phyloP scores from a whole-genome alignment of 2,888 invertebrate species.

The Sarcophaga variegata region DNA sequence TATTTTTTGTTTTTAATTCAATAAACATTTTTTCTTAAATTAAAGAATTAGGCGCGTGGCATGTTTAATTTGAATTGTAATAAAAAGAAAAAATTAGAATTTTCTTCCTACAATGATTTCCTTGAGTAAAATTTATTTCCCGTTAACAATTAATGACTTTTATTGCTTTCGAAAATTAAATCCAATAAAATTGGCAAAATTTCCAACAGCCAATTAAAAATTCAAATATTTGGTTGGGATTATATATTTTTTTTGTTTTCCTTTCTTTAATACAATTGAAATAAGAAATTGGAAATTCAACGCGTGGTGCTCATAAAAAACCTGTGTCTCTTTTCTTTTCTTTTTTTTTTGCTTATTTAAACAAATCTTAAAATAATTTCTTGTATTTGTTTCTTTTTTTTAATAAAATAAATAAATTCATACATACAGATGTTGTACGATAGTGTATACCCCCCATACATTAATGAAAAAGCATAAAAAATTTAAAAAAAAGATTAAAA shows the following conservation, averaged over 20 bases:
- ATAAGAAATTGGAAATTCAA: neutral
- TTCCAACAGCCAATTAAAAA: neutral
- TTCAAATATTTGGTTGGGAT: no score
- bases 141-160: constrained; percentile 6
- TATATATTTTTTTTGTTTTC: no score
- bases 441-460: no score
- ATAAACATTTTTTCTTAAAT: no score
- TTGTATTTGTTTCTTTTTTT: neutral
- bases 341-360: neutral
- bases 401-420: neutral
- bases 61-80: no score
- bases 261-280: no score
- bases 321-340: neutral
- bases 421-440: neutral
- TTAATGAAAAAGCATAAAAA: no score
- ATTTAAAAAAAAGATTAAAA: neutral
- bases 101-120: neutral
- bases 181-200: neutral
- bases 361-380: constrained; percentile 1
- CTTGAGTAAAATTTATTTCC: constrained; percentile 2
- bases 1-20: no score
- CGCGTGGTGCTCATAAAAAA: constrained; percentile 37
- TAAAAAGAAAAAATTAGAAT: neutral
- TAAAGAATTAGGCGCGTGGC: no score
- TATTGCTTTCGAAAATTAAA: neutral